Evolutionary conservation across 2,113 vertebrate genomes (phyloP).

Genomic region (Cheilinus undulatus): DNA sequence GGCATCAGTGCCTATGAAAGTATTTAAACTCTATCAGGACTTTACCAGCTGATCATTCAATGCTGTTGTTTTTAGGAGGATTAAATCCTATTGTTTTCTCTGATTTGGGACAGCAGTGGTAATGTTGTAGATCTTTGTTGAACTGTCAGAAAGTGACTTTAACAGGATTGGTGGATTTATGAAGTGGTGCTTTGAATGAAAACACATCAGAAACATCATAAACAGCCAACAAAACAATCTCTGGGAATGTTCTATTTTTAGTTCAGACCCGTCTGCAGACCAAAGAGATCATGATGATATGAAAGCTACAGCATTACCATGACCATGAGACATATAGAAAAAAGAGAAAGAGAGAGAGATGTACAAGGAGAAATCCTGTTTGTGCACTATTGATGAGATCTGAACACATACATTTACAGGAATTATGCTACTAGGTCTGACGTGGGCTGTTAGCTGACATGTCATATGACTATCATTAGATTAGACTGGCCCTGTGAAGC

Average conservation of each 20-base stretch:
- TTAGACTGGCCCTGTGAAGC: slow-evolving; percentile 43
- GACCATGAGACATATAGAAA: not conserved
- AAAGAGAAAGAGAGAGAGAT: not conserved
- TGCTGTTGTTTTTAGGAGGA: slow-evolving; percentile 49
- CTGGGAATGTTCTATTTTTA: slow-evolving; percentile 8
- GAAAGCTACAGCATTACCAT: not conserved
- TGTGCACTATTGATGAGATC: slow-evolving; percentile 2
- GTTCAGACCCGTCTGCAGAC: not conserved
- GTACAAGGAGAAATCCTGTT: slow-evolving; percentile 2
- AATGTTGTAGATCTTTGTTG: not conserved
- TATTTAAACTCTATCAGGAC: slow-evolving; percentile 56
- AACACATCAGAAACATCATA: slow-evolving; percentile 12
- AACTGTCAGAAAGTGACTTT: not conserved
- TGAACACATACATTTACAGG: slow-evolving; percentile 22
- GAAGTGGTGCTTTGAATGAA: slow-evolving; percentile 23
- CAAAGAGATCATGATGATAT: not conserved
- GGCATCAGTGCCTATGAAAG: slow-evolving; percentile 57
- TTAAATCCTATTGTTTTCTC: slow-evolving; percentile 58
- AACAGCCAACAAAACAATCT: slow-evolving; percentile 6
- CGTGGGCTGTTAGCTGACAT: slow-evolving; percentile 6
- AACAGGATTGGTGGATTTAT: slow-evolving; percentile 4
- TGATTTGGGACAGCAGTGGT: not conserved
- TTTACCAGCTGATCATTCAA: slow-evolving; percentile 44
- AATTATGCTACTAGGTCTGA: slow-evolving; percentile 5
- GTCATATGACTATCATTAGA: slow-evolving; percentile 58